Evolutionary conservation across 2,797 vertebrate genomes (phyloP).

Genomic region (Calcarius lapponicus): DNA sequence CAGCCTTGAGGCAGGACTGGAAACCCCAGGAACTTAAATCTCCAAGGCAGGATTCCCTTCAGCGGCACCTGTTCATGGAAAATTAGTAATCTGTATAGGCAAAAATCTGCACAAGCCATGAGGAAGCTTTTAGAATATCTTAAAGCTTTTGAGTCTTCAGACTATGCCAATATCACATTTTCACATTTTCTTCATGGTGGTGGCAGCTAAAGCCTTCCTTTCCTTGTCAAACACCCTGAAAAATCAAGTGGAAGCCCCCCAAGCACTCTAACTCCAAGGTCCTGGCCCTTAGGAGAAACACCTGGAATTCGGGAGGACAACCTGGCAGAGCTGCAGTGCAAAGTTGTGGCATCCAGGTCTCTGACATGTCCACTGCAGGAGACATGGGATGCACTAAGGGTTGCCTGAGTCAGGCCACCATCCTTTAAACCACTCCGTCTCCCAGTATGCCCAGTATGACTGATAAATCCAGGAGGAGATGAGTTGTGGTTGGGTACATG

Average conservation of each 20-base stretch:
- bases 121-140: neutral
- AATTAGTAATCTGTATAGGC: neutral
- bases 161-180: neutral
- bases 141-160: neutral
- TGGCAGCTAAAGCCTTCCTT: neutral
- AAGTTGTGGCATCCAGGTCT: neutral
- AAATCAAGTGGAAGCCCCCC: neutral
- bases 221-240: neutral
- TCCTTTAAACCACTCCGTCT: neutral
- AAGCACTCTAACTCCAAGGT: neutral
- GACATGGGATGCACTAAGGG: neutral
- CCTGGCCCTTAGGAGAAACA: neutral
- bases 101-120: neutral
- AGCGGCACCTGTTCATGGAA: neutral
- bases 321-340: neutral
- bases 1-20: neutral
- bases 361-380: neutral
- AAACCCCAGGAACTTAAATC: neutral
- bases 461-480: neutral
- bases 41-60: neutral
- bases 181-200: neutral
- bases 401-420: accelerated
- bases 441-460: neutral
- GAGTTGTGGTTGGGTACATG: accelerated
- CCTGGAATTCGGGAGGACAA: accelerated